Base-by-base conservation (phyloP, 1,140 invertebrate genomes). In the Drosophila nigrodunni region DNA sequence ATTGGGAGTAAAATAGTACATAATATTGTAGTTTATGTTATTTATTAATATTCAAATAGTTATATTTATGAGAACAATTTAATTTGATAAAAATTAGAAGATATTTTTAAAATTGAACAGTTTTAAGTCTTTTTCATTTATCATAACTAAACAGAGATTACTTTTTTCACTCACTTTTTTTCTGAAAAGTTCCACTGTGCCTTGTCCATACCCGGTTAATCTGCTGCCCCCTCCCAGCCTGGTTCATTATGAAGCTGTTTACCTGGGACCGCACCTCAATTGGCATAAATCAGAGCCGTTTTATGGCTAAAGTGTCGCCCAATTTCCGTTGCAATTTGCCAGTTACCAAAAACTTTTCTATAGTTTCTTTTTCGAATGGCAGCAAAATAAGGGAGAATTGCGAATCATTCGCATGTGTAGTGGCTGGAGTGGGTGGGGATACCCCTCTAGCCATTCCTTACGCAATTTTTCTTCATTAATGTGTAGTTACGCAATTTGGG, bases 381-480 rank as follows among this genome's bases (percentile, higher is more conserved):
- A 30, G 7, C 21, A 3, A 46, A 30, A 30, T 30, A 6, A 10
- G 35, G 18, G 65, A 10, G 30, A 10, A 11, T 15, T 1, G 13
- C n/a, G 49, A 30, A 10, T 11, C 25, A 25, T 34, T 34, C 34
- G 50, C 13, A 25, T 57, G 37, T 43, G 35, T 43, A 43, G 37
- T 21, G 13, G 25, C 25, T 30, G 6, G 0, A 5, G 0, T 2
- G 25, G 25, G 18, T 21, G 18, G 4, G 25, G 6, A 30, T 3
- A 5, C 25, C 25, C 35, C 21, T 13, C 57, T 21, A 30, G 34
- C 8, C 50, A n/a, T 30, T 34, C 7, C 46, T 9, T 39, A 59
- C 54, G 66, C 70, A 85, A 85, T 89, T 89, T 88, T 89, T 88
- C 85, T 89, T 85, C 85, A 88, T 88, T 88, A 88, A 85, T 85